Percentiles rank a stretch among this genome's conserved stretches.
Conservation (phyloP, 2,113 vertebrate species). For the Grammomys dolichurus region DNA sequence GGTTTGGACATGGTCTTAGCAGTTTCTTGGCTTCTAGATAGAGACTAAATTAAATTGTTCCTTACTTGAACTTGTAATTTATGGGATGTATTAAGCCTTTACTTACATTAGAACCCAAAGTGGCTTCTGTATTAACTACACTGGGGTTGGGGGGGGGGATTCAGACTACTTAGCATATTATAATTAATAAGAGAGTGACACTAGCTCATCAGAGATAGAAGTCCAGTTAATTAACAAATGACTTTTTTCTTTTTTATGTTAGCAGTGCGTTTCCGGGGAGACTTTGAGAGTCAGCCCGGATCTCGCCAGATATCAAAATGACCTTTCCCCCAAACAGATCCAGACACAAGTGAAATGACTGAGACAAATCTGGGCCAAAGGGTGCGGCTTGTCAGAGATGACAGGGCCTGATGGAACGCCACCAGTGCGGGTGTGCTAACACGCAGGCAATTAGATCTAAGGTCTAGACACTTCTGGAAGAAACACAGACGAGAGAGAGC, state of each 20-base stretch:
- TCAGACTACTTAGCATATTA: not conserved
- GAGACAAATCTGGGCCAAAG: not conserved
- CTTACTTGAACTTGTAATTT: conserved; percentile 39
- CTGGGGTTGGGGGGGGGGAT: not conserved
- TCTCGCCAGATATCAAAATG: not conserved
- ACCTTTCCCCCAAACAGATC: not conserved
- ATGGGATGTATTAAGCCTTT: not conserved
- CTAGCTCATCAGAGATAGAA: not conserved
- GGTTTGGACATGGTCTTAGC: not conserved
- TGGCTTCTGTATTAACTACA: not conserved
- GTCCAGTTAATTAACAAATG: conserved; percentile 20
- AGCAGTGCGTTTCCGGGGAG: not conserved
- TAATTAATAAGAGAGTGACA: not conserved
- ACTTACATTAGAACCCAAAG: not conserved
- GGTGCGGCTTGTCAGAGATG: not conserved
- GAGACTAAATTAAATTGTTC: not conserved
- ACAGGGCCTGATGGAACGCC: not conserved
- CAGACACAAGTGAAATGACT: not conserved
- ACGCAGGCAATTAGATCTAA: conserved; percentile 49
- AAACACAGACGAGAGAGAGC: not conserved
- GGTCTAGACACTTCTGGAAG: conserved; percentile 54
- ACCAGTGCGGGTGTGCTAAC: not conserved
- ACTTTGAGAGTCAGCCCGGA: not conserved
- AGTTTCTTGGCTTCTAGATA: not conserved
- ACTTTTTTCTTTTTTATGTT: not conserved